phyloP scores from a whole-genome alignment of 2,888 invertebrate genomes.

The Andricus quercusramuli region DNA sequence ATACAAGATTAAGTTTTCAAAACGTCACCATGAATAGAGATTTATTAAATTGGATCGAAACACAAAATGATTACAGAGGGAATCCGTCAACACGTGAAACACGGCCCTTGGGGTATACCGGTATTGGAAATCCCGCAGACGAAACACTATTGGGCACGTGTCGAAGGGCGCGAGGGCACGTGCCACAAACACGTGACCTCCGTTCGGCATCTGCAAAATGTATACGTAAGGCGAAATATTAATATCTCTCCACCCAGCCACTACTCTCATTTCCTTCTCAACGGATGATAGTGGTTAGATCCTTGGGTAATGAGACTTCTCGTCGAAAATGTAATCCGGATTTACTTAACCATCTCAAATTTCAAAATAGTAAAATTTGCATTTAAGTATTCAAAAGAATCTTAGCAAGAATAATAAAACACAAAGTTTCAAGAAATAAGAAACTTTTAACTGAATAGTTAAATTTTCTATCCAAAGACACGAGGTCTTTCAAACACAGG shows the following conservation, averaged over 20 bases:
- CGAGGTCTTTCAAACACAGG: no score
- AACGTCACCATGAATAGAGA: background rate
- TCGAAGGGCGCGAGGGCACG: slow-evolving; percentile 57
- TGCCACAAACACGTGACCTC: slow-evolving; percentile 63
- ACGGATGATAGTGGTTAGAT: slow-evolving; percentile 17
- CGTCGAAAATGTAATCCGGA: background rate
- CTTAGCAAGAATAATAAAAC: background rate
- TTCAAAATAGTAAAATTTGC: background rate
- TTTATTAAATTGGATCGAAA: slow-evolving; percentile 31
- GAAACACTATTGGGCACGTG: slow-evolving; percentile 60
- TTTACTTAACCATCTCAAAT: background rate
- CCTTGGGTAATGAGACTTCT: slow-evolving; percentile 10
- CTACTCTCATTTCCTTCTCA: slow-evolving; percentile 32
- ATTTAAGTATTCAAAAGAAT: background rate
- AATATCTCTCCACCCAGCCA: slow-evolving; percentile 6
- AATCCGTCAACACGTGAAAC: slow-evolving; percentile 47
- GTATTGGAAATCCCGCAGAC: slow-evolving; percentile 34
- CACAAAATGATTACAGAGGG: slow-evolving; percentile 39
- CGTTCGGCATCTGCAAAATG: slow-evolving; percentile 15
- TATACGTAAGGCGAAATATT: slow-evolving; percentile 29
- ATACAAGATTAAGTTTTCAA: background rate
- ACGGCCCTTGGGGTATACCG: slow-evolving; percentile 38
- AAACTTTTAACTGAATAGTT: no score
- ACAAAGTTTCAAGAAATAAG: no score
- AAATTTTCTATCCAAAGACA: no score